These are phyloP conservation scores for Leistus spinibarbis DNA, from an alignment of 2,888 invertebrate species.

Conservation along the genomic window DNA sequence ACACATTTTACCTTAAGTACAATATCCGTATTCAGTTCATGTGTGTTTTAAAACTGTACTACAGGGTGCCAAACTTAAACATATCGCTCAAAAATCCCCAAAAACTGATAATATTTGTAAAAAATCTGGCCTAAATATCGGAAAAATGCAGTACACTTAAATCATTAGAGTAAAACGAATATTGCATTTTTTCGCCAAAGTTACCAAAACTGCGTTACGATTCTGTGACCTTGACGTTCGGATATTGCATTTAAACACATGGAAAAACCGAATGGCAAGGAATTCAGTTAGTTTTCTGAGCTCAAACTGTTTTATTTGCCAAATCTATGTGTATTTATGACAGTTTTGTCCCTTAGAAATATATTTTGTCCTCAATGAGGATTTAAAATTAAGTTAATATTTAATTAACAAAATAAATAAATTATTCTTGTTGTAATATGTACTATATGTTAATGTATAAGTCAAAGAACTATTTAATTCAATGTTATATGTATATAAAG, in stretches of 20 bases:
- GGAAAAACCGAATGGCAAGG: too few species aligned
- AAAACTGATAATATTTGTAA: not conserved
- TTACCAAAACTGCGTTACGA: too few species aligned
- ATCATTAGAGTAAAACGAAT: too few species aligned
- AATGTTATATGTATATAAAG: constrained; percentile 39
- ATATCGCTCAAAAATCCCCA: constrained; percentile 43
- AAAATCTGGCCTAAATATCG: constrained; percentile 39
- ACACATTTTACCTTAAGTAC: not conserved
- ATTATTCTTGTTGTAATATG: constrained; percentile 27
- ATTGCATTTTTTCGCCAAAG: too few species aligned
- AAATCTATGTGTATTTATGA: too few species aligned
- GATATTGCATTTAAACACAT: too few species aligned
- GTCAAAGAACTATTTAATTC: constrained; percentile 30
- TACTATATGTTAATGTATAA: constrained; percentile 31
- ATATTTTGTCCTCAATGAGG: constrained; percentile 29
- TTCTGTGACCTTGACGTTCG: too few species aligned
- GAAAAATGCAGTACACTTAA: constrained; percentile 46
- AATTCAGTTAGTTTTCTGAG: too few species aligned
- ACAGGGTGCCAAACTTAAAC: constrained; percentile 34
- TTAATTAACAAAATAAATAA: constrained; percentile 7
- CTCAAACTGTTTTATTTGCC: too few species aligned
- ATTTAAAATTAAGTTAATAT: not conserved
- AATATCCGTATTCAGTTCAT: not conserved
- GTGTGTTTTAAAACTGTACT: constrained; percentile 4
- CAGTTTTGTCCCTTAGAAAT: too few species aligned